These are phyloP conservation scores for Acanthopagrus latus DNA, from an alignment of 2,797 vertebrate species.

Conservation along the genomic window DNA sequence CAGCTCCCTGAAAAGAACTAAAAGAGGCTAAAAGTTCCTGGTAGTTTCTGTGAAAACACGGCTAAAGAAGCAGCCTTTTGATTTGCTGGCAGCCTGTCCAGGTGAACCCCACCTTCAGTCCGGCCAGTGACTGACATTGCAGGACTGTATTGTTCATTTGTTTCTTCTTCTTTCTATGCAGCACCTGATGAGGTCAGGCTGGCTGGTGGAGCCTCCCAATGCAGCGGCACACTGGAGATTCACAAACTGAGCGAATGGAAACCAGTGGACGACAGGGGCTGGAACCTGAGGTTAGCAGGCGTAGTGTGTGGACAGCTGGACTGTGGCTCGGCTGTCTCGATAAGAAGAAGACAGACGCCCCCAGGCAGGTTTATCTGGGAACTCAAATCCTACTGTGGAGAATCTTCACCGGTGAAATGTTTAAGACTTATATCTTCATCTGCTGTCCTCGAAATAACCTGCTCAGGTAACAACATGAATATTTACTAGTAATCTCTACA, in stretches of 20 bases:
- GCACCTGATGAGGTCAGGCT: background rate
- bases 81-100: too few species aligned
- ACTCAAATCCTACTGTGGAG: background rate
- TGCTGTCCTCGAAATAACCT: background rate
- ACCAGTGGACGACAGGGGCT: fast-evolving
- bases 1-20: too few species aligned
- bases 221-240: background rate
- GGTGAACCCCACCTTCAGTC: background rate
- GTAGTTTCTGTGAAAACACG: too few species aligned
- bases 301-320: background rate
- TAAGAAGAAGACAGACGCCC: fast-evolving
- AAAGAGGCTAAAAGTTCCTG: too few species aligned
- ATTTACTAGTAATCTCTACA: background rate
- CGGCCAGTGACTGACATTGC: too few species aligned
- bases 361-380: fast-evolving
- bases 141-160: too few species aligned
- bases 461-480: background rate
- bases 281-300: background rate
- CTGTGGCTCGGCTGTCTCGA: constrained; percentile 10
- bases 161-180: background rate
- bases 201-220: background rate
- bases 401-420: background rate
- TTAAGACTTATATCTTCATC: background rate
- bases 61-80: too few species aligned
- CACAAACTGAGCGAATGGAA: background rate